These are phyloP conservation scores for Gastrophysa polygoni DNA, from an alignment of 2,888 invertebrate species.

Conservation along the genomic window DNA sequence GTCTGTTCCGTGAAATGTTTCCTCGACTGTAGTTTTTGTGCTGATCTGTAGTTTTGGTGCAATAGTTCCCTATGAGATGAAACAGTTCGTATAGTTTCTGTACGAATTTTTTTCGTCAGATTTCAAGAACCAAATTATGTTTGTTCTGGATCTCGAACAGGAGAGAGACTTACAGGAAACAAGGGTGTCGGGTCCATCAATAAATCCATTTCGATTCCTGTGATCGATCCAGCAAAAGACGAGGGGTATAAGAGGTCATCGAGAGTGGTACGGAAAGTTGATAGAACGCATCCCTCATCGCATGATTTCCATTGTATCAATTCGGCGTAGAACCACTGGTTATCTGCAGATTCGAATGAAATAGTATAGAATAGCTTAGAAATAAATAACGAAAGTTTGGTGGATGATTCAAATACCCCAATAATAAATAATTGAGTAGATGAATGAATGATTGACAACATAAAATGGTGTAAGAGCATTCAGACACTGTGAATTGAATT, in stretches of 20 bases:
- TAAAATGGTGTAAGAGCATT: too few relatives aligned
- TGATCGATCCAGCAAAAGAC: conserved; percentile 62
- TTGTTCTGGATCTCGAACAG: not conserved
- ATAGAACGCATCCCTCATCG: conserved; percentile 61
- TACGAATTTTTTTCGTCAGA: too few relatives aligned
- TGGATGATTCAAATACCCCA: too few relatives aligned
- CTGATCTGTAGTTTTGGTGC: conserved; percentile 74
- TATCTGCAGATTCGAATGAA: too few relatives aligned
- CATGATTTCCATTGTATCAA: conserved; percentile 68
- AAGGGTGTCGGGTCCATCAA: conserved; percentile 70
- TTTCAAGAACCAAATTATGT: too few relatives aligned
- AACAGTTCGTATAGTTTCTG: too few relatives aligned
- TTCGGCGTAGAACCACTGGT: conserved; percentile 68
- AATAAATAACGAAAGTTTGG: too few relatives aligned
- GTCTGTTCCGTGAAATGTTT: conserved; percentile 56
- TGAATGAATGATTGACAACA: too few relatives aligned
- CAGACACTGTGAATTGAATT: too few relatives aligned
- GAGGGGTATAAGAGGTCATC: conserved; percentile 70
- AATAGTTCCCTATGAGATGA: conserved; percentile 70
- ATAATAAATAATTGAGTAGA: too few relatives aligned
- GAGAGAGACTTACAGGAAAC: conserved; percentile 64
- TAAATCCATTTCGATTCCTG: conserved; percentile 68
- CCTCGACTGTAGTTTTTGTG: conserved; percentile 71
- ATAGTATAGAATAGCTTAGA: too few relatives aligned
- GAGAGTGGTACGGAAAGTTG: conserved; percentile 68